Evolutionary conservation across 35 echinoderm and acorn worm species (phyloP).

Genomic region (Heliocidaris tuberculata): DNA sequence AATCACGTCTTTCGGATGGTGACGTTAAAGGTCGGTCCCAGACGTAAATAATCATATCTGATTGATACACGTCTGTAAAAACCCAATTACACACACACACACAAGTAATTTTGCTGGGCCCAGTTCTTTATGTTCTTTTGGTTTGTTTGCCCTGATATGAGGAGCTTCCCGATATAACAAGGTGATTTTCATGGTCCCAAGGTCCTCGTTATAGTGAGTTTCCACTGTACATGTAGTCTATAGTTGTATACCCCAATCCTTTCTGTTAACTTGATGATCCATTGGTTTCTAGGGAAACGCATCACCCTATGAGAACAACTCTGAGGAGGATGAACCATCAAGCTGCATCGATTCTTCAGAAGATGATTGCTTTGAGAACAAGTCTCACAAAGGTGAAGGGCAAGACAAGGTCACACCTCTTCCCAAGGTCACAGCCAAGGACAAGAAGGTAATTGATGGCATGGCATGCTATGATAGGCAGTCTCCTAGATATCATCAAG

Average conservation of each 20-base stretch:
- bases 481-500: not conserved
- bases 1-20: too few species aligned
- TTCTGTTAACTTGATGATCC: not conserved
- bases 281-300: slow-evolving; percentile 53
- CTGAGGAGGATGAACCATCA: slow-evolving; percentile 41
- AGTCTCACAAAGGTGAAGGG: not conserved
- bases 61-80: too few species aligned
- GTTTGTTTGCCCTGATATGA: too few species aligned
- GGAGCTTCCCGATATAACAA: too few species aligned
- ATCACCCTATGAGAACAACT: slow-evolving; percentile 65
- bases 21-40: too few species aligned
- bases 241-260: not conserved
- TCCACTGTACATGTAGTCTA: too few species aligned
- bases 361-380: not conserved
- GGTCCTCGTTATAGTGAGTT: too few species aligned
- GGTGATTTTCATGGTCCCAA: too few species aligned
- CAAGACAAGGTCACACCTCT: not conserved
- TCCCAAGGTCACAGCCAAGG: not conserved
- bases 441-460: not conserved
- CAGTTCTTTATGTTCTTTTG: too few species aligned
- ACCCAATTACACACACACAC: too few species aligned
- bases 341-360: slow-evolving; percentile 33
- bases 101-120: too few species aligned
- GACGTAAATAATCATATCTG: too few species aligned
- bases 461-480: not conserved